Conservation (phyloP, 2,113 vertebrate genomes). For the Centropristis striata region DNA sequence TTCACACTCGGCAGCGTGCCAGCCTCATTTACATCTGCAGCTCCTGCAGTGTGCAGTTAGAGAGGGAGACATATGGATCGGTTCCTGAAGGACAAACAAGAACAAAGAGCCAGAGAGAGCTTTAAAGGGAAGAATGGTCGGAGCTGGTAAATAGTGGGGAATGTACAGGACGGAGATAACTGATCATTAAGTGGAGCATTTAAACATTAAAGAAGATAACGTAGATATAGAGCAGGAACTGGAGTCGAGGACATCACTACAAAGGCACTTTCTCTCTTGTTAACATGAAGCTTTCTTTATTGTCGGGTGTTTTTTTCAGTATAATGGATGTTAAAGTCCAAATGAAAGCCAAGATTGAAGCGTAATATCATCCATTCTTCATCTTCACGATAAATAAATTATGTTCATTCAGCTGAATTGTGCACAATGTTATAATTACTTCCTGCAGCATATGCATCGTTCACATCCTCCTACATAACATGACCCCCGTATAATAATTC, state of each 20-base stretch:
- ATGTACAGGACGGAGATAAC: not conserved
- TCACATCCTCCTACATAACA: not conserved
- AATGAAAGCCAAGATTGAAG: not conserved
- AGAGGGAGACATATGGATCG: not conserved
- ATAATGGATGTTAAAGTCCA: not conserved
- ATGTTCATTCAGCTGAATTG: not conserved
- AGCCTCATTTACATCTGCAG: slow-evolving; percentile 65
- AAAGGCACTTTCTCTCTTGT: no score
- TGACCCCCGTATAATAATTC: not conserved
- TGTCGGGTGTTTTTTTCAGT: not conserved
- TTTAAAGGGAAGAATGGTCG: not conserved
- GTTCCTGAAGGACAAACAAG: slow-evolving; percentile 3
- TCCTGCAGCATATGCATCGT: not conserved
- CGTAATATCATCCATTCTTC: not conserved
- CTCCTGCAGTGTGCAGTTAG: slow-evolving; percentile 3
- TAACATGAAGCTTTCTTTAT: no score
- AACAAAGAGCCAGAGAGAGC: slow-evolving; percentile 25
- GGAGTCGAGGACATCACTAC: not conserved
- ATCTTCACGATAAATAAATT: not conserved
- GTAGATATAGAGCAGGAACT: not conserved
- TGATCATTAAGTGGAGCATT: not conserved
- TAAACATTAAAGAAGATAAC: not conserved
- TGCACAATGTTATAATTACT: not conserved
- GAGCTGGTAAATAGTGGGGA: not conserved
- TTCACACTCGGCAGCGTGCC: not conserved